Base-by-base conservation (phyloP, 2,888 invertebrate species). In the Baccha elongata region DNA sequence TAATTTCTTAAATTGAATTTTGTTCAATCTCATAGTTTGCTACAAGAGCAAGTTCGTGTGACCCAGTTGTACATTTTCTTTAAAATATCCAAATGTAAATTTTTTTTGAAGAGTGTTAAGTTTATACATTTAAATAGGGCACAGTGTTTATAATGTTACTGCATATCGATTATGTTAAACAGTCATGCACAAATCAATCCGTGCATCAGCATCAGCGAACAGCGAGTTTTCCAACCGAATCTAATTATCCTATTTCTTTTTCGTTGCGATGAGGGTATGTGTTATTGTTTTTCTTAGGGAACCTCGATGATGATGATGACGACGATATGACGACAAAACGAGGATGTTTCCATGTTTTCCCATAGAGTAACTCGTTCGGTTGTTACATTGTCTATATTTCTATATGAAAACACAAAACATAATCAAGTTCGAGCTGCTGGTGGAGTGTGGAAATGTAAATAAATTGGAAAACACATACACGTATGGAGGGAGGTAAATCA, bases 351-450 rank as follows among this genome's bases (percentile, higher is more conserved):
- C 35, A 74, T 74, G 42, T 55, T 69, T 64, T 17, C 42, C 44
- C 40, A 35, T 8, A 32, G 64, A 69, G 60, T 60, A 60, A n/a
- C n/a, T n/a, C n/a, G n/a, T n/a, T n/a, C n/a, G n/a, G 60, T 44
- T 60, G 17, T 29, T 80, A 46, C 15, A 55, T 76, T 71, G 71
- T 71, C 62, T 78, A 64, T 64, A 42, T 74, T 80, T 69, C 80
- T 69, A 80, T 69, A n/a, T n/a, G n/a, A n/a, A n/a, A n/a, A n/a
- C n/a, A n/a, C 69, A 80, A 80, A 80, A 75, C 55, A 75, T 75
- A 80, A 80, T 80, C 80, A 75, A 80, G 80, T 80, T 80, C 79
- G 69, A 69, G 80, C 64, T 80, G 80, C 75, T 80, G n/a, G n/a
- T n/a, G n/a, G n/a, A n/a, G n/a, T n/a, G 80, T 64, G 60, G 64